Conservation (phyloP, 2,113 vertebrate species). For the Rhizomys pruinosus region DNA sequence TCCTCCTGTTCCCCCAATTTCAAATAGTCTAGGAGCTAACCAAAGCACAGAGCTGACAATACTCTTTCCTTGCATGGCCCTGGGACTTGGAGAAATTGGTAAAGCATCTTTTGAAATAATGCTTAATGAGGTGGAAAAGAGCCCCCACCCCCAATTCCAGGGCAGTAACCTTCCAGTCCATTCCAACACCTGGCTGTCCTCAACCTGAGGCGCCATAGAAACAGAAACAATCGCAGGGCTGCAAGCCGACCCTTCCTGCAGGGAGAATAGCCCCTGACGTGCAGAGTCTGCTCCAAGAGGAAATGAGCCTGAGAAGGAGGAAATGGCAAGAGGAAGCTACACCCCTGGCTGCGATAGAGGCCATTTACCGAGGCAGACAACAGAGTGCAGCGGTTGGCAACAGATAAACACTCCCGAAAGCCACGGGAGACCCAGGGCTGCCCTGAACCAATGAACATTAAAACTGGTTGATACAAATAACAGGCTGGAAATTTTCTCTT, state of each 20-base stretch:
- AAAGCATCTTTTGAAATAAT: neutral
- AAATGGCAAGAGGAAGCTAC: slow-evolving; percentile 82
- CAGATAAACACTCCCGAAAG: slow-evolving; percentile 65
- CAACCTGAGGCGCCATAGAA: slow-evolving; percentile 72
- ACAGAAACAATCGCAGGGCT: slow-evolving; percentile 73
- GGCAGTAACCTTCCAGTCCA: slow-evolving; percentile 19
- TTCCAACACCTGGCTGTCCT: slow-evolving; percentile 76
- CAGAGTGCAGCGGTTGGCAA: neutral
- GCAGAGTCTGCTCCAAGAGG: slow-evolving; percentile 66
- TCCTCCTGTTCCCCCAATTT: neutral
- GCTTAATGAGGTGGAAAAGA: neutral
- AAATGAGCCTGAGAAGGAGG: slow-evolving; percentile 81
- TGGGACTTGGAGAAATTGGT: neutral
- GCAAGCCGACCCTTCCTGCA: slow-evolving; percentile 76
- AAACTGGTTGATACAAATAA: neutral
- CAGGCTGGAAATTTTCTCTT: neutral
- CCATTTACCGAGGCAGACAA: slow-evolving; percentile 54
- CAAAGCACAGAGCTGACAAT: neutral
- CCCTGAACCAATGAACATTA: neutral
- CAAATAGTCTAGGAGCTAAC: neutral
- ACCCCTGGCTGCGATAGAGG: slow-evolving; percentile 72
- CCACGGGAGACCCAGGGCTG: neutral
- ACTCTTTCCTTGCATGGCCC: neutral
- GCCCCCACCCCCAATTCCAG: neutral
- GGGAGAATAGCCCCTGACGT: slow-evolving; percentile 76